phyloP scores from a whole-genome alignment of 2,888 invertebrate genomes.

The Athrips mouffetella region DNA sequence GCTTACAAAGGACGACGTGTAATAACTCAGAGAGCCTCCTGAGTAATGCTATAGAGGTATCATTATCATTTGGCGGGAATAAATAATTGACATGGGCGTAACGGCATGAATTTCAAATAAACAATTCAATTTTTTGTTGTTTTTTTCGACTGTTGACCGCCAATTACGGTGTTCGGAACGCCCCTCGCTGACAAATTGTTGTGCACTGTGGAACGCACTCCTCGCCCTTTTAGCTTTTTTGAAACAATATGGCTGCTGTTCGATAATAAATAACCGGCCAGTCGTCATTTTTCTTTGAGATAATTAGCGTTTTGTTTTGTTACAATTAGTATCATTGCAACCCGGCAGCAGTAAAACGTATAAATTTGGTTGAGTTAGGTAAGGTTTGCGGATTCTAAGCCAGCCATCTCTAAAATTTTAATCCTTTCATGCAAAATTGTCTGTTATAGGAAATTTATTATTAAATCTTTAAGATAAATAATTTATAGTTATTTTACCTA shows the following conservation, averaged over 20 bases:
- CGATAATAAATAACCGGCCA: constrained; percentile 13
- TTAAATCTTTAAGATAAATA: no score
- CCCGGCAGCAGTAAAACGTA: no score
- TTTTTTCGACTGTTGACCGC: constrained; percentile 53
- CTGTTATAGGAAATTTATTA: no score
- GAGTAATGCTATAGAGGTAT: constrained; percentile 10
- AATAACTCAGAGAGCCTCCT: neutral
- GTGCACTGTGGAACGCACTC: constrained; percentile 27
- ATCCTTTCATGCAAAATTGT: no score
- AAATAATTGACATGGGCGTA: constrained; percentile 13
- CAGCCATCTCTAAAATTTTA: no score
- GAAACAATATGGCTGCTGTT: constrained; percentile 45
- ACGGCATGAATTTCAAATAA: constrained; percentile 37
- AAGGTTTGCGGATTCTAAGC: no score
- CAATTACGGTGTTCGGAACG: constrained; percentile 61
- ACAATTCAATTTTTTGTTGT: constrained; percentile 32
- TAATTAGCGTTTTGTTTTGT: neutral
- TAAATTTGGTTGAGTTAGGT: no score
- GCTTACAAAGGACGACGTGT: neutral
- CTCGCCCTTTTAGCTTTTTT: constrained; percentile 36
- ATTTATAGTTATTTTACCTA: no score
- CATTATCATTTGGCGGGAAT: constrained; percentile 12
- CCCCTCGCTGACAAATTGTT: constrained; percentile 67
- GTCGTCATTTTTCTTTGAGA: neutral
- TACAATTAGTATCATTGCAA: neutral